A percentile compares a stretch with the other conserved stretches of the same genome.
Evolutionary conservation across 2,888 invertebrate species (phyloP).

Genomic region (Machimus atricapillus): DNA sequence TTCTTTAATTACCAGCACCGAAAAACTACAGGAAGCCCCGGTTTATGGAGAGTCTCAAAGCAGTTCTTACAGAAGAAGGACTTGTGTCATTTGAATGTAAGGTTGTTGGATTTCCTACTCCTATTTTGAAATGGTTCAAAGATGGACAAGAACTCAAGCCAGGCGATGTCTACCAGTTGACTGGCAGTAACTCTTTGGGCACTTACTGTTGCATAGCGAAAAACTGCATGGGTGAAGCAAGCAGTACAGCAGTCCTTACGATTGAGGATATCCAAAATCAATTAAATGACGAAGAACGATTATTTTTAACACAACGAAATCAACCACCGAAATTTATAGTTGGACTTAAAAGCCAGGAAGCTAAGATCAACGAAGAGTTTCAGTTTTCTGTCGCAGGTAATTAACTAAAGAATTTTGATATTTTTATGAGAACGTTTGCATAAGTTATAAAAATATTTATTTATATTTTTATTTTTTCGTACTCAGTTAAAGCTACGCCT

Average conservation of each 20-base stretch:
- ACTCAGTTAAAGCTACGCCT: conserved; percentile 76
- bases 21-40: conserved; percentile 88
- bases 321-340: conserved; percentile 84
- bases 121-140: conserved; percentile 87
- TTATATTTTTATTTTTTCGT: too few relatives aligned
- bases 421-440: too few relatives aligned
- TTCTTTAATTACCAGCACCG: conserved; percentile 71
- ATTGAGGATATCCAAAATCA: conserved; percentile 91
- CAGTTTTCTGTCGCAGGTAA: conserved; percentile 81
- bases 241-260: conserved; percentile 84
- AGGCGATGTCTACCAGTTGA: conserved; percentile 90
- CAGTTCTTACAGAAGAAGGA: conserved; percentile 89
- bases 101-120: conserved; percentile 91
- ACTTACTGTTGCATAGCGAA: conserved; percentile 88
- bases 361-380: conserved; percentile 82
- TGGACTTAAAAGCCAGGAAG: conserved; percentile 82
- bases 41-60: conserved; percentile 89
- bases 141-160: conserved; percentile 91
- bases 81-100: conserved; percentile 92
- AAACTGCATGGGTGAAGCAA: conserved; percentile 91
- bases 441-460: too few relatives aligned
- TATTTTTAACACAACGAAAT: conserved; percentile 70
- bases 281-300: conserved; percentile 83
- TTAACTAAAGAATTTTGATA: neutral
- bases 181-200: conserved; percentile 87